Conservation (phyloP, 1,140 invertebrate species). For the Drosophila bocki region DNA sequence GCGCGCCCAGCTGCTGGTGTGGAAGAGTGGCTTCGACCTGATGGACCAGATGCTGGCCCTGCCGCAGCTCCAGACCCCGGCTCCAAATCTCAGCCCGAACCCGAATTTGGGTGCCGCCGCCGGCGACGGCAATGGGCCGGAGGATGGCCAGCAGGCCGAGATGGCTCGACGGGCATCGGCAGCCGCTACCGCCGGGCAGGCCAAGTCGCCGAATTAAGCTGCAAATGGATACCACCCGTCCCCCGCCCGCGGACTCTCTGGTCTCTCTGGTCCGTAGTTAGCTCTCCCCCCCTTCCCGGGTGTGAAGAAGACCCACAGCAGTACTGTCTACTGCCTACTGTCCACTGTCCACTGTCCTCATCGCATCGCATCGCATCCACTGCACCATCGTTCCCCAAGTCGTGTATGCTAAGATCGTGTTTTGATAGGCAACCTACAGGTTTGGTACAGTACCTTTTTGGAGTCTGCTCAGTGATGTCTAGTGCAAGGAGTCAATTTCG, state of each 20-base stretch:
- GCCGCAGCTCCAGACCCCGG: constrained; percentile 51
- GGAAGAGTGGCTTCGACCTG: constrained; percentile 86
- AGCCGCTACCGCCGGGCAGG: constrained; percentile 20
- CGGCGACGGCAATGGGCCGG: background rate
- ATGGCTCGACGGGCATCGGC: constrained; percentile 58
- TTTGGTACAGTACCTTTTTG: constrained; percentile 25
- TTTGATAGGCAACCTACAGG: constrained; percentile 16
- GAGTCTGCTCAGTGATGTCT: constrained; percentile 13
- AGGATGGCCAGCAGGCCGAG: constrained; percentile 28
- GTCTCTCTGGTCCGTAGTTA: constrained; percentile 10
- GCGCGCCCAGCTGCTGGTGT: constrained; percentile 85
- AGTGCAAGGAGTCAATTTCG: constrained; percentile 24
- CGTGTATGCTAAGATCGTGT: constrained; percentile 18
- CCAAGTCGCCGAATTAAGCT: constrained; percentile 30
- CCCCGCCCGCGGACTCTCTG: background rate
- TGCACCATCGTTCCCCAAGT: constrained; percentile 1
- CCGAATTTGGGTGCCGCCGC: background rate
- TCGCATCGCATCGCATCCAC: constrained; percentile 1
- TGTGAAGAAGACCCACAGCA: background rate
- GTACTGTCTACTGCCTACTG: constrained; percentile 14
- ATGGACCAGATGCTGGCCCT: constrained; percentile 73
- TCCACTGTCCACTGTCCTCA: constrained; percentile 2
- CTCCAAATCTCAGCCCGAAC: background rate
- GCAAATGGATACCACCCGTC: background rate
- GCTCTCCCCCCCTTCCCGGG: background rate